Evolutionary conservation across 2,888 invertebrate genomes (phyloP).

Genomic region (Melanophora roralis): DNA sequence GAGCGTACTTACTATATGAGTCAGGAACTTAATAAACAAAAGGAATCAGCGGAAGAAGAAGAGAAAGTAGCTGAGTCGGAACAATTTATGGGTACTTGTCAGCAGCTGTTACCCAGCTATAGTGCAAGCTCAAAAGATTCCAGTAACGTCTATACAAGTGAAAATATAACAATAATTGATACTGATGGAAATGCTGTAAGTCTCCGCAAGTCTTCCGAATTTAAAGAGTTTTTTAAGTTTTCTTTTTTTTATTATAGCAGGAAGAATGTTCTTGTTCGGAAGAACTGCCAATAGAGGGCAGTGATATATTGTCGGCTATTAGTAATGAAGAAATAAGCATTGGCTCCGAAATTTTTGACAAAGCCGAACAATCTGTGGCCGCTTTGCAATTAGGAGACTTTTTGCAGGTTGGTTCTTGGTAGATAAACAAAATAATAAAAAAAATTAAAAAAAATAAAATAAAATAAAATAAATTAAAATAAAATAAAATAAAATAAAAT

Average conservation of each 20-base stretch:
- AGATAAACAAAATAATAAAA: not conserved
- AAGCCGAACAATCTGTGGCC: conserved; percentile 66
- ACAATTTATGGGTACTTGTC: conserved; percentile 68
- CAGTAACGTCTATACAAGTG: conserved; percentile 76
- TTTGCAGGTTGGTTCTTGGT: conserved; percentile 70
- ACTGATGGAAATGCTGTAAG: conserved; percentile 79
- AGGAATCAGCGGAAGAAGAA: conserved; percentile 64
- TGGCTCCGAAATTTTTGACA: conserved; percentile 83
- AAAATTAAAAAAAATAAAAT: no score
- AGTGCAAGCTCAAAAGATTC: conserved; percentile 68
- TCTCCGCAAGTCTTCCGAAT: conserved; percentile 31
- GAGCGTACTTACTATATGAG: conserved; percentile 75
- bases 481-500: no score
- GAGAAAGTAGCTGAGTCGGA: conserved; percentile 45
- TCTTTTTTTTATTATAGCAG: conserved; percentile 63
- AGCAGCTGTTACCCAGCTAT: conserved; percentile 74
- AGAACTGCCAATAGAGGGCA: conserved; percentile 73
- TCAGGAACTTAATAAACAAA: conserved; percentile 69
- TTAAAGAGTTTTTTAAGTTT: not conserved
- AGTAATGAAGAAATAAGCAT: conserved; percentile 86
- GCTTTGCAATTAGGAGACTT: conserved; percentile 73
- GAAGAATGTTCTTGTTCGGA: conserved; percentile 75
- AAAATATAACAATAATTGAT: conserved; percentile 83
- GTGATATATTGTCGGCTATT: conserved; percentile 81
- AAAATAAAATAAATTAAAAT: no score